phyloP scores from a whole-genome alignment of 2,113 vertebrate species.

The Arizona elegans region DNA sequence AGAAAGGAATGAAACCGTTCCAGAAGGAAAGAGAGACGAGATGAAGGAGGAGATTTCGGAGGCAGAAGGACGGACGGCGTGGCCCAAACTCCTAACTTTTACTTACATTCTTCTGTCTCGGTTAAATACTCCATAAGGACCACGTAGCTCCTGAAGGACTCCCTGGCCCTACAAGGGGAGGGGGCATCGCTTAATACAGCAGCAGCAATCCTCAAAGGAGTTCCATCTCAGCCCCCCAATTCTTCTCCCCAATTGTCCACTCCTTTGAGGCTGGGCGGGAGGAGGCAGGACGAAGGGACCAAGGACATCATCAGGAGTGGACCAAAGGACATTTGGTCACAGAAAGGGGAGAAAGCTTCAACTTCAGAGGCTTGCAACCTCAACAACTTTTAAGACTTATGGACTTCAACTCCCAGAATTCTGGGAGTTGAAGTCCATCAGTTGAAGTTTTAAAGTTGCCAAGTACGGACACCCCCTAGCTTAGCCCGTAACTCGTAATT shows the following conservation, averaged over 20 bases:
- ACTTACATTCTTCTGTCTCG: neutral
- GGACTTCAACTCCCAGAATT: neutral
- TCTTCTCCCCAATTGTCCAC: neutral
- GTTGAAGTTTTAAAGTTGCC: neutral
- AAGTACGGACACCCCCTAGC: neutral
- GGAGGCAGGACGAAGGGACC: too few species aligned
- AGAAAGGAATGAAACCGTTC: neutral
- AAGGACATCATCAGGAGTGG: neutral
- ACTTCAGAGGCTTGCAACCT: neutral
- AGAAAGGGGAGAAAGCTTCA: too few species aligned
- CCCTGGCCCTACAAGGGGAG: neutral
- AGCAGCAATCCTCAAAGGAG: neutral
- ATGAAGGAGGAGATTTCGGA: accelerated
- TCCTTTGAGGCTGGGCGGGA: neutral
- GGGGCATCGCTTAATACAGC: neutral
- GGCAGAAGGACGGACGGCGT: neutral
- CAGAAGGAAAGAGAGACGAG: neutral
- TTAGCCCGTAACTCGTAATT: neutral
- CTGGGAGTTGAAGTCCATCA: neutral
- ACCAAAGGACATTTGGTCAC: neutral
- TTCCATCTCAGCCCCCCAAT: neutral
- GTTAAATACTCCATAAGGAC: neutral
- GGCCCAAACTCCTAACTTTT: neutral
- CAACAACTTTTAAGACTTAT: neutral
- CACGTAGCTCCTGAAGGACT: neutral